Evolutionary conservation across 2,888 invertebrate genomes (phyloP), one percentile per base, ranked within the genome.

Genomic region (Drosophila acutilabella): DNA sequence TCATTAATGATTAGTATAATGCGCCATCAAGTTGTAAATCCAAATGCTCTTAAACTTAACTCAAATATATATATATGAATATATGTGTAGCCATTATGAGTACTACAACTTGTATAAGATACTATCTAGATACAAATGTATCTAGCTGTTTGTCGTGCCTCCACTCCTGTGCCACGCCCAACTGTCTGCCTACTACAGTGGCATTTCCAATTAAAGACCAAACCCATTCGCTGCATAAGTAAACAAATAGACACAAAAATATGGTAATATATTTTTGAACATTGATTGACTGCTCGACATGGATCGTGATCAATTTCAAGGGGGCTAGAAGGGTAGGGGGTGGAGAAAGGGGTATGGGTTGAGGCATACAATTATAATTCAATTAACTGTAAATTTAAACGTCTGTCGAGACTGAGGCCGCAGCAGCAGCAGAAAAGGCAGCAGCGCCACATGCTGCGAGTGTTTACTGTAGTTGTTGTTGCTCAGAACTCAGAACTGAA

Each of bases 251-350:
- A 54, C 14, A 53, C 11, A 44, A 71, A 64, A 52, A 65, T 86
- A 80, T 74, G 71, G 47, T 66, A 67, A 76, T 64, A 58, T 67
- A 60, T 77, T 59, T 30, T 64, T 14, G 51, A 56, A 51, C 60
- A 80, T 72, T 86, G 86, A 84, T 86, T 79, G 83, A 81, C 87
- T 86, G 79, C 72, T 73, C 81, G 79, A 80, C 75, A 83, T 81
- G 78, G 71, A 76, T 65, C 79, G 65, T 81, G 85, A 81, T 84
- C 77, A 76, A 71, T 66, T 67, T 64, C 33, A 64, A 74, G 61
- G 48, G 67, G 57, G 42, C 48, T 33, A 11, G 30, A 13, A 38
- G 36, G 11, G 18, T 8, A 30, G 20, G 26, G 23, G 26, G 1
- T 4, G 23, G 26, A 1, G 18, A 52, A 14, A 23, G 23, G 23